Evolutionary conservation across 2,888 invertebrate genomes (phyloP), one percentile per base, ranked within the genome.

Genomic region (Argyresthia goedartella): DNA sequence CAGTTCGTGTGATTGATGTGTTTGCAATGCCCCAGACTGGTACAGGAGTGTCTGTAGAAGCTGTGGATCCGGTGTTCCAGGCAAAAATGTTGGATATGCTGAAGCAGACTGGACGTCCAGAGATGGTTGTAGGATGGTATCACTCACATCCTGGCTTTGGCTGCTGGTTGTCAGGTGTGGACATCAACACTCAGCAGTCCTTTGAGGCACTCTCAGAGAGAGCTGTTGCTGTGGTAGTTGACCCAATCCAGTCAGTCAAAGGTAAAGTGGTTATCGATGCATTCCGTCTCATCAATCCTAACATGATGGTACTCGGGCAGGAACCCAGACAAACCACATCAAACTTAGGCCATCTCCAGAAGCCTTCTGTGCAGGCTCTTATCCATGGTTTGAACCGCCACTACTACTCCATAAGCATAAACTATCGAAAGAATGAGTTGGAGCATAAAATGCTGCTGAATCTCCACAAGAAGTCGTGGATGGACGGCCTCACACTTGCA

Each of bases 1-100:
- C 99, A 48, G 99, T 99, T 1, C 91, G 98, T 62, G 99, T 99
- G 1, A 99, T 99, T 67, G 99, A 99, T 87, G 99, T 99, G 1
- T 99, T 99, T 87, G 99, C 99, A 1, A 99, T 99, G 99, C 99
- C 99, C 33, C 99, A 99, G 84, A 98, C 98, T 46, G 99, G 97
- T 81, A 93, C 92, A 1, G 99, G 99, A 51, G 99, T 99, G 1
- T 99, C 98, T 67, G 99, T 99, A 33, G 99, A 99, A 85, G 99
- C 99, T 11, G 99, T 99, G 9, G 99, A 99, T 87, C 99, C 99
- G 43, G 99, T 99, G 36, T 99, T 99, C 76, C 99, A 99, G 86
- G 98, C 98, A 6, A 99, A 98, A 88, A 99, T 99, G 99, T 93
- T 99, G 85, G 94, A 93, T 66, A 99, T 98, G 98, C 84, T 98